phyloP scores from a whole-genome alignment of 2,888 invertebrate species.

The Coenonympha glycerion region DNA sequence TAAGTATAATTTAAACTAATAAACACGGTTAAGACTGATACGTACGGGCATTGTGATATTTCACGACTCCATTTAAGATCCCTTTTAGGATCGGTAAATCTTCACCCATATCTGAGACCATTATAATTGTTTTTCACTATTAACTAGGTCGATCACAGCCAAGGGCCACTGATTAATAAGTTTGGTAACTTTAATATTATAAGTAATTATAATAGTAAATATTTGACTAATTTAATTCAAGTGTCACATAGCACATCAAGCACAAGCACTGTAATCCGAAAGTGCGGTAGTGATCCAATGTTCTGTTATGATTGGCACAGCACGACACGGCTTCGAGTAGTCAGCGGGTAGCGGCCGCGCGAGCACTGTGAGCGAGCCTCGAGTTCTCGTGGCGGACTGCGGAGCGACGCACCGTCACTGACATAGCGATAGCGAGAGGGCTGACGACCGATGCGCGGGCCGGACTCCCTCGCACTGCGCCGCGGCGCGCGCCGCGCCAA shows the following conservation, averaged over 20 bases:
- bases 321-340: constrained; percentile 46
- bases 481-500: constrained; percentile 76
- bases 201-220: too few species aligned
- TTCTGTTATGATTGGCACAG: constrained; percentile 40
- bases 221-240: constrained; percentile 42
- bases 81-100: constrained; percentile 93
- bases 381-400: constrained; percentile 60
- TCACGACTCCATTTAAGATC: constrained; percentile 91
- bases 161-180: constrained; percentile 63
- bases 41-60: constrained; percentile 96
- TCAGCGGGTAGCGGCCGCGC: constrained; percentile 46
- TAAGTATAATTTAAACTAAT: neutral
- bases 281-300: constrained; percentile 54
- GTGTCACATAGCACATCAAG: constrained; percentile 39
- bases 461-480: constrained; percentile 77
- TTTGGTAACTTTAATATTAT: constrained; percentile 63
- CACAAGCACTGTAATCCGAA: constrained; percentile 71
- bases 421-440: constrained; percentile 67
- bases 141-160: constrained; percentile 68
- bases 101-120: constrained; percentile 85
- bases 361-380: constrained; percentile 51
- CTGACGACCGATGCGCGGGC: constrained; percentile 76
- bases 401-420: constrained; percentile 56
- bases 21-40: constrained; percentile 44
- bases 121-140: constrained; percentile 60